These are phyloP conservation scores for Cavia porcellus DNA, from an alignment of 2,113 vertebrate species.

Conservation along the genomic window DNA sequence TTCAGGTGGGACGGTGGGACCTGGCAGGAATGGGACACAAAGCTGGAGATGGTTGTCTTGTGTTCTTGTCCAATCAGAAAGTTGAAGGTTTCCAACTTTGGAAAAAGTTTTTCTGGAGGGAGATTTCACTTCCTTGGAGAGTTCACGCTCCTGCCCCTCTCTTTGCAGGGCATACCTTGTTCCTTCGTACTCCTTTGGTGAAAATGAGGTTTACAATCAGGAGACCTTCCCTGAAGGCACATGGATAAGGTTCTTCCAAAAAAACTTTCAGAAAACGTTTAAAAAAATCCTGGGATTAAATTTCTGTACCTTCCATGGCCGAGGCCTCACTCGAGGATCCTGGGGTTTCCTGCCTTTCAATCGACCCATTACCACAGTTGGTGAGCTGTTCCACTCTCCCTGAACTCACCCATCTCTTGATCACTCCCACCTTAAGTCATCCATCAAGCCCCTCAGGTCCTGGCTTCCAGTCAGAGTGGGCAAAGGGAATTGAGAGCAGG, in stretches of 20 bases:
- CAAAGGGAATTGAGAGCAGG: slow-evolving; percentile 5
- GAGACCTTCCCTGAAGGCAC: slow-evolving; percentile 75
- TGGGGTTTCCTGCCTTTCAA: slow-evolving; percentile 85
- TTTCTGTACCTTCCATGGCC: slow-evolving; percentile 80
- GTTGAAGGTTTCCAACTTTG: slow-evolving; percentile 19
- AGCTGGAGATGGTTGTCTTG: slow-evolving; percentile 15
- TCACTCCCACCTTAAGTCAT: not conserved
- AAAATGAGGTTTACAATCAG: slow-evolving; percentile 81
- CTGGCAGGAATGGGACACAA: not conserved
- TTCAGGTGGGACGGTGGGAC: not conserved
- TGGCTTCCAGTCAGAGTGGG: not conserved
- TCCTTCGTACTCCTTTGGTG: slow-evolving; percentile 84
- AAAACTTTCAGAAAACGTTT: slow-evolving; percentile 51
- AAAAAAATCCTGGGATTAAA: slow-evolving; percentile 76
- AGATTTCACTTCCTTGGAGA: not conserved
- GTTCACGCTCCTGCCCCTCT: not conserved
- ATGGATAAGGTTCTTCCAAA: slow-evolving; percentile 74
- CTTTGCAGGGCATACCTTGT: slow-evolving; percentile 82
- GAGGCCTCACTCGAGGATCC: slow-evolving; percentile 79
- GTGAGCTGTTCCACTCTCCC: slow-evolving; percentile 71
- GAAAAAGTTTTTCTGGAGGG: not conserved
- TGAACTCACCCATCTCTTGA: not conserved
- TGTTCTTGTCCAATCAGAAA: not conserved
- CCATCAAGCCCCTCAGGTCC: not conserved
- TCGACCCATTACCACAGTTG: slow-evolving; percentile 83